Conservation (phyloP, 2,888 invertebrate species). For the Apocheima hispidaria region DNA sequence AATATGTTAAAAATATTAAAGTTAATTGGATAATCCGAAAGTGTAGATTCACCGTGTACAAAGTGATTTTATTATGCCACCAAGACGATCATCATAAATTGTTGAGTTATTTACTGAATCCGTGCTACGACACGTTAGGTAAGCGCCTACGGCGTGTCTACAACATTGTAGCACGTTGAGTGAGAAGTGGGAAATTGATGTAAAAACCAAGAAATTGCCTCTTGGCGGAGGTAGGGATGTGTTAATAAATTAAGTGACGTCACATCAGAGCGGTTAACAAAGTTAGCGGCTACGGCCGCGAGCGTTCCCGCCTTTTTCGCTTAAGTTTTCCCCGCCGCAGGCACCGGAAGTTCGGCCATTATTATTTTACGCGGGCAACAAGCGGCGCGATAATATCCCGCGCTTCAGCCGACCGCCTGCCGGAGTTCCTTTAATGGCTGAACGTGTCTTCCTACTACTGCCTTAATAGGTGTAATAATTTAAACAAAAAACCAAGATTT, state of each 20-base stretch:
- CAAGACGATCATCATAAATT: too few relatives aligned
- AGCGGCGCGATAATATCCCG: conserved; percentile 86
- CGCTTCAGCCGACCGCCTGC: conserved; percentile 70
- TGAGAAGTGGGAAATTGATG: conserved; percentile 73
- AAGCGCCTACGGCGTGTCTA: conserved; percentile 45
- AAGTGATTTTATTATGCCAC: neutral
- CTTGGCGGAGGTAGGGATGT: conserved; percentile 72
- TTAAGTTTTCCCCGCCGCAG: conserved; percentile 83
- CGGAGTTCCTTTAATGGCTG: conserved; percentile 77
- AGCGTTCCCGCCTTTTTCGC: conserved; percentile 84
- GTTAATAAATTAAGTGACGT: conserved; percentile 86
- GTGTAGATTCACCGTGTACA: too few relatives aligned
- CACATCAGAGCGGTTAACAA: conserved; percentile 79
- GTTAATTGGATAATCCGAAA: too few relatives aligned
- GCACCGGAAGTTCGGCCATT: conserved; percentile 87
- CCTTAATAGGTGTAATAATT: conserved; percentile 85
- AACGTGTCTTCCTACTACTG: conserved; percentile 83
- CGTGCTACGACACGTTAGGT: conserved; percentile 24
- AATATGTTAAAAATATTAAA: too few relatives aligned
- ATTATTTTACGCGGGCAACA: conserved; percentile 87
- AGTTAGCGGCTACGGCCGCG: conserved; percentile 75
- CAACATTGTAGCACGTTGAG: conserved; percentile 63
- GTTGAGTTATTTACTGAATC: conserved; percentile 44
- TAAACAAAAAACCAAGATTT: conserved; percentile 77
- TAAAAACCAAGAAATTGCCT: conserved; percentile 69